phyloP scores from a whole-genome alignment of 2,888 invertebrate genomes.

The Lamproptera curius region DNA sequence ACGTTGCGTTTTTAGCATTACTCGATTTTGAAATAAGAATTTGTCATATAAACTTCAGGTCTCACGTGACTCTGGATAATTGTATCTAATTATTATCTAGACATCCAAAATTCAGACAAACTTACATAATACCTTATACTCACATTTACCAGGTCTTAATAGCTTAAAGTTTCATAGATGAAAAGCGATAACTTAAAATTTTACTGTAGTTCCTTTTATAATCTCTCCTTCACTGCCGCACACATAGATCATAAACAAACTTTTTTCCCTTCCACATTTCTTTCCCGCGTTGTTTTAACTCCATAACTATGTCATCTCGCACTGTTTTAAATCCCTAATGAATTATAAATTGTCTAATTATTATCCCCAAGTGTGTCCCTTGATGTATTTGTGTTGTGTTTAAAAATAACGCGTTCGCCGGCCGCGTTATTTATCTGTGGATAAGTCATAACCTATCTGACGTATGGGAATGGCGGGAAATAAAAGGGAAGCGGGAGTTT shows the following conservation, averaged over 20 bases:
- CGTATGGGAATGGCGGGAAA: constrained; percentile 15
- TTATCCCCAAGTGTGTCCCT: constrained; percentile 40
- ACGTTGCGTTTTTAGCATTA: too few relatives aligned
- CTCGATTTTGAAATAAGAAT: too few relatives aligned
- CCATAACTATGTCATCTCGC: constrained; percentile 52
- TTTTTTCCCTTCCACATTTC: constrained; percentile 30
- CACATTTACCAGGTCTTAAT: too few relatives aligned
- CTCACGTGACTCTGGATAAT: too few relatives aligned
- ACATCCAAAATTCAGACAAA: too few relatives aligned
- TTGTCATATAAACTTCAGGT: too few relatives aligned
- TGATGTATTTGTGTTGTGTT: constrained; percentile 40
- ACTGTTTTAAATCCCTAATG: constrained; percentile 46
- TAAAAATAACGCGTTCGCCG: constrained; percentile 27
- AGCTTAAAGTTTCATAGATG: too few relatives aligned
- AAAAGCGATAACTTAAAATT: too few relatives aligned
- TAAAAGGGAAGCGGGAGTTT: constrained; percentile 5
- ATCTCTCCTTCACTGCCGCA: constrained; percentile 22
- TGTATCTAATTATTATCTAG: too few relatives aligned
- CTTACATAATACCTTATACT: too few relatives aligned
- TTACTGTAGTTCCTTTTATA: not conserved
- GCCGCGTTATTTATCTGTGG: constrained; percentile 26
- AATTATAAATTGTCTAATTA: constrained; percentile 54
- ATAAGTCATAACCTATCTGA: constrained; percentile 25
- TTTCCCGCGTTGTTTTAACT: constrained; percentile 34
- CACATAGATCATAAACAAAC: constrained; percentile 37